Base-by-base conservation (phyloP, 2,113 vertebrate species). In the Triplophysa dalaica region DNA sequence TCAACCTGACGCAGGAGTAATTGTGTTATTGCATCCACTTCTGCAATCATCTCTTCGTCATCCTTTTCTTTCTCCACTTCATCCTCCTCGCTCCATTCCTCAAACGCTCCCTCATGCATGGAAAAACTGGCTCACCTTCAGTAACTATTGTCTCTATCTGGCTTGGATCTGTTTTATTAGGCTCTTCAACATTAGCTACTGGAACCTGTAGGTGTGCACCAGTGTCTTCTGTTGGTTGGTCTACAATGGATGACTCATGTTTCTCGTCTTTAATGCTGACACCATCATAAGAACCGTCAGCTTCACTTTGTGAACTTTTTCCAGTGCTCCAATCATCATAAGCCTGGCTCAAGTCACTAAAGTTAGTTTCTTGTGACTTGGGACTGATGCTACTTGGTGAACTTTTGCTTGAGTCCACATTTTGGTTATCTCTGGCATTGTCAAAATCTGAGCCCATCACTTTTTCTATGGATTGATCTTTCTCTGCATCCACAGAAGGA, bases 1-100 rank as follows among this genome's bases (percentile, higher is more conserved):
- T 87, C 87, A 0, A 93, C 78, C 65, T 90, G 89, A 9, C 63
- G 80, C 74, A 83, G 86, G 33, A 91, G 69, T 29, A 88, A 81
- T 50, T 82, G 78, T 19, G 87, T 83, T 48, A 86, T 67, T 64
- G 88, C 85, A 1, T 87, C 82, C 54, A 90, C 75, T 69, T 83
- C 87, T 2, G n/a, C 70, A 60, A 33, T 24, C 21, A 13, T 72
- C 58, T 81, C 79, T 13, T 16, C 60, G 43, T 73, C 62, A 26
- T 24, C 79, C 24, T 83, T 84, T 10, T 75, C 78, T 8, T 86
- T 83, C 1, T 88, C 81, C 11, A 12, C 21, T 24, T 81, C 84
- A 24, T 43, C 81, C 22, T 76, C 77, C 24, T 52, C 24, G 19
- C 52, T 29, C 11, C 56, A 69, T 29, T 82, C 77, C 17, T 82